A percentile compares a stretch with the other conserved stretches of the same genome.
Evolutionary conservation across 2,797 vertebrate species (phyloP).

Genomic region (Choloepus didactylus): DNA sequence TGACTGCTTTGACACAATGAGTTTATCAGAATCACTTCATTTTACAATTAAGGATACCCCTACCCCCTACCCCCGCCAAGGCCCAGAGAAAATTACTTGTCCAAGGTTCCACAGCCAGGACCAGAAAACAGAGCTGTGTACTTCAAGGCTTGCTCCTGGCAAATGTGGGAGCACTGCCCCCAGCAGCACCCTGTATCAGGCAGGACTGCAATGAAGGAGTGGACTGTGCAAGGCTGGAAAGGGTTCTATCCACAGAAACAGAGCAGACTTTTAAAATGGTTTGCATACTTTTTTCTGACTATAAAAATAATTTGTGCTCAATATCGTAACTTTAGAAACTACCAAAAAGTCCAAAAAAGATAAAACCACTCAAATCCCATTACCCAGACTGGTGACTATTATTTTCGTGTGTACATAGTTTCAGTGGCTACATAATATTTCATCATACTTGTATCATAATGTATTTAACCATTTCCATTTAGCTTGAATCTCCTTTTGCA

Average conservation of each 20-base stretch:
- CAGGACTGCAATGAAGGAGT: not conserved
- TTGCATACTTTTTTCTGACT: not conserved
- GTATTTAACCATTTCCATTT: not conserved
- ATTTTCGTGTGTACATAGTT: not conserved
- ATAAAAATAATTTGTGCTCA: slow-evolving; percentile 8
- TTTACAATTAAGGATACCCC: slow-evolving; percentile 6
- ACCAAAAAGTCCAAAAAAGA: not conserved
- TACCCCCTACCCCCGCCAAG: not conserved
- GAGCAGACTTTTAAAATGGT: too few relatives aligned
- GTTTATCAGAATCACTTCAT: slow-evolving; percentile 36
- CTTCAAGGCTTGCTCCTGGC: not conserved
- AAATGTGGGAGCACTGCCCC: not conserved
- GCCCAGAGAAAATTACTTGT: slow-evolving; percentile 28
- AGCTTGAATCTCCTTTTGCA: slow-evolving; percentile 24
- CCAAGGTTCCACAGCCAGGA: not conserved
- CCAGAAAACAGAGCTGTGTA: not conserved
- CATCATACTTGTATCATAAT: not conserved
- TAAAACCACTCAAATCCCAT: slow-evolving; percentile 1
- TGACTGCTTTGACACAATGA: not conserved
- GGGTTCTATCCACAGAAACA: not conserved
- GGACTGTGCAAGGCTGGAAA: not conserved
- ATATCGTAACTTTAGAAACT: slow-evolving; percentile 46
- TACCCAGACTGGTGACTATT: not conserved
- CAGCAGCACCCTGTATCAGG: not conserved
- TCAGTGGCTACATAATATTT: slow-evolving; percentile 26